Base-by-base conservation (phyloP, 2,113 vertebrate species). In the Gulo gulo region DNA sequence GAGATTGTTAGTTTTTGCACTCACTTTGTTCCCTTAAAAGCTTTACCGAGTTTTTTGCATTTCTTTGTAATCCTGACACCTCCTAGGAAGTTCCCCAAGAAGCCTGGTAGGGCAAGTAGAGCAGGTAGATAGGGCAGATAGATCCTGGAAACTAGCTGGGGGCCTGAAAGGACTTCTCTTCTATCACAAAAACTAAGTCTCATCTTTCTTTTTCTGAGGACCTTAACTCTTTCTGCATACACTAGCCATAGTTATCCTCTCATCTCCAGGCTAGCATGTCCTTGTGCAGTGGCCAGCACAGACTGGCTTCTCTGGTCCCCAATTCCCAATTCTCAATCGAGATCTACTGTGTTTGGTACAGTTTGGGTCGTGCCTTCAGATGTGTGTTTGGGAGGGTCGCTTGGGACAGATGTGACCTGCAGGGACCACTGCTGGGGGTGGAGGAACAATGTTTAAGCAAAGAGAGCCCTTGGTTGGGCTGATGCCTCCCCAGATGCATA, bases 401-500 rank as follows among this genome's bases (percentile, higher is more conserved):
- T 3, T 13, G 5, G 20, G 7, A 84, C 31, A 80, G 55, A 45
- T 2, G 2, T 6, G n/a, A 61, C 39, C 20, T 42, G 29, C 8
- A 9, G 10, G 91, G 13, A 20, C 57, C 34, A 14, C 6, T 15
- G 1, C 13, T 26, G 13, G 23, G 47, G 14, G 31, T 29, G 5
- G 8, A 88, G 26, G 45, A 65, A 65, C 31, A 16, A 39, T 79
- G 10, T 50, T 69, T 45, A 15, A 76, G 21, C 34, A 36, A 69
- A 42, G 16, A 16, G 81, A 92, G n/a, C 20, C 24, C 16, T 21
- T 52, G 50, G 61, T 36, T 61, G 29, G 29, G 36, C 26, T 71
- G 45, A 20, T 12, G 47, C n/a, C 13, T 18, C 20, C 0, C 1
- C 4, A 4, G 47, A 29, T 10, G 7, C 57, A 6, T 3, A 10